These are phyloP conservation scores for Rhabdomys pumilio DNA, from an alignment of 2,797 vertebrate species.

Conservation along the genomic window DNA sequence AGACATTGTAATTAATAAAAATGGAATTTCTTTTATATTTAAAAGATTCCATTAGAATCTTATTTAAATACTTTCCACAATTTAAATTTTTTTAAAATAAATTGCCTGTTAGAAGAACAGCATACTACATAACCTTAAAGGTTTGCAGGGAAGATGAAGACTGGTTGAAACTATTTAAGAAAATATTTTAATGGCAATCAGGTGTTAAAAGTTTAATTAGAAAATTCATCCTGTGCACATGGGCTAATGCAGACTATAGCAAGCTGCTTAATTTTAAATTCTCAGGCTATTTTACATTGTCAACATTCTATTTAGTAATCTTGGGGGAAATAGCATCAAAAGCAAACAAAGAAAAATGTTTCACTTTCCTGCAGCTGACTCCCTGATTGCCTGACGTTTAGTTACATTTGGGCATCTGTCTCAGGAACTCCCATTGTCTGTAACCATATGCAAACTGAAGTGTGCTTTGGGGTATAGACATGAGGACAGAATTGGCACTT, in stretches of 20 bases:
- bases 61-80: constrained; percentile 70
- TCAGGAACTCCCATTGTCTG: constrained; percentile 84
- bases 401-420: constrained; percentile 86
- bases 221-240: constrained; percentile 49
- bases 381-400: constrained; percentile 83
- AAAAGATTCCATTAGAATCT: constrained; percentile 60
- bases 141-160: constrained; percentile 54
- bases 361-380: constrained; percentile 85
- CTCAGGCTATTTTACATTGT: constrained; percentile 77
- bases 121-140: constrained; percentile 52
- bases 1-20: constrained; percentile 69
- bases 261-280: constrained; percentile 73
- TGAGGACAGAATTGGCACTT: constrained; percentile 82
- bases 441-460: constrained; percentile 82
- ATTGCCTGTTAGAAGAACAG: constrained; percentile 58
- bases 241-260: not conserved
- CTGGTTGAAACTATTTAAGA: constrained; percentile 75
- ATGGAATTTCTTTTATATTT: constrained; percentile 62
- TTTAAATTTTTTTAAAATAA: constrained; percentile 65
- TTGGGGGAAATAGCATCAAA: constrained; percentile 80
- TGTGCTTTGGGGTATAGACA: constrained; percentile 82
- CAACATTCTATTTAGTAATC: constrained; percentile 81
- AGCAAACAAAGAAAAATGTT: constrained; percentile 79
- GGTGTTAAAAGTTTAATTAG: constrained; percentile 71
- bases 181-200: constrained; percentile 76